Percentiles rank a stretch among this genome's conserved stretches.
Evolutionary conservation across 2,113 vertebrate species (phyloP).

Genomic region (Procavia capensis): DNA sequence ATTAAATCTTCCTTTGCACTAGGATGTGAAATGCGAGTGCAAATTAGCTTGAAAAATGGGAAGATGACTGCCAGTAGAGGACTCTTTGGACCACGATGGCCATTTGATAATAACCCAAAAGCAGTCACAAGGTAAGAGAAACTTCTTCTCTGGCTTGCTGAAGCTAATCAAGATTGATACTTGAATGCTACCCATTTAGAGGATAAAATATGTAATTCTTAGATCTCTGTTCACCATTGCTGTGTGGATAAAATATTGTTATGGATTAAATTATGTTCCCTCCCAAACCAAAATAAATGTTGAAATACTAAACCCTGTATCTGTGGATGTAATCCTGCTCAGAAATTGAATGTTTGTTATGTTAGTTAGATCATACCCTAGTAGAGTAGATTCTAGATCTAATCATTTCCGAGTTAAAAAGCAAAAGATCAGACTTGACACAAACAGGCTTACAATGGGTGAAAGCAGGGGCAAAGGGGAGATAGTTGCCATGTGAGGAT

Average conservation of each 20-base stretch:
- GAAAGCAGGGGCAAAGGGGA: background rate
- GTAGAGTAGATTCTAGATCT: background rate
- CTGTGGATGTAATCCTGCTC: background rate
- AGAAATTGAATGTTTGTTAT: background rate
- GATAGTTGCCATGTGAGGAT: background rate
- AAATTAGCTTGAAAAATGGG: background rate
- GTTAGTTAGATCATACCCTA: background rate
- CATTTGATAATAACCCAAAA: conserved; percentile 63
- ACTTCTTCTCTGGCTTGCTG: background rate
- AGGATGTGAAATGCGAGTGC: conserved; percentile 20
- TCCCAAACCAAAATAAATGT: background rate
- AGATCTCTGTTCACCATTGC: background rate
- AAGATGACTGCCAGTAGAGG: conserved; percentile 29
- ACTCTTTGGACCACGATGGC: conserved; percentile 41
- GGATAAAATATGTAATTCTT: background rate
- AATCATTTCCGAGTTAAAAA: background rate
- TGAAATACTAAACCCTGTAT: background rate
- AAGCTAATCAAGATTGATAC: background rate
- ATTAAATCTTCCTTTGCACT: conserved; percentile 49
- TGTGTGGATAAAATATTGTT: background rate
- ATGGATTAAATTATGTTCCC: background rate
- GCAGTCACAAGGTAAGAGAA: conserved; percentile 69
- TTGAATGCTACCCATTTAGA: background rate
- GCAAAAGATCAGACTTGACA: background rate
- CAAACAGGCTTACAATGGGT: background rate